Evolutionary conservation across 2,797 vertebrate genomes (phyloP).

Genomic region (Cryptoprocta ferox): DNA sequence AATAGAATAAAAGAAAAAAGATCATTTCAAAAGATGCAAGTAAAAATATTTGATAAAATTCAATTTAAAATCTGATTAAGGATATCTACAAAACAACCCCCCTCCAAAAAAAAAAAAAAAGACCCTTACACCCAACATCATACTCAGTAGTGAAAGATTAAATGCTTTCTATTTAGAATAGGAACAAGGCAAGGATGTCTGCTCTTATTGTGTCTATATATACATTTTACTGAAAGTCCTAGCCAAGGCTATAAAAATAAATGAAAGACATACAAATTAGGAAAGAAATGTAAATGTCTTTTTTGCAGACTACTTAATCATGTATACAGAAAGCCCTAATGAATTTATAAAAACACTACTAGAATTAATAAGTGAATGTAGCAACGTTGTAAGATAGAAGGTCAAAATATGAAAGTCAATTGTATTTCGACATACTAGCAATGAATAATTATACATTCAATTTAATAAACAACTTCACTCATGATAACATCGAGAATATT

Average conservation of each 20-base stretch:
- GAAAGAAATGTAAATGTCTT: not conserved
- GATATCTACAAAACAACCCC: not conserved
- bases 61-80: not conserved
- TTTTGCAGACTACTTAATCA: not conserved
- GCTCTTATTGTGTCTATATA: not conserved
- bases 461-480: not conserved
- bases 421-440: not conserved
- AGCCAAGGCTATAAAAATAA: not conserved
- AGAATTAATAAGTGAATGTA: not conserved
- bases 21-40: not conserved
- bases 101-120: not conserved
- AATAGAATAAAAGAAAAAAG: not conserved
- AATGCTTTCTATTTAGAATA: not conserved
- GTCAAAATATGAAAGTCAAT: not conserved
- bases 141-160: not conserved
- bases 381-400: not conserved
- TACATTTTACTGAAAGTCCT: not conserved
- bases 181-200: not conserved
- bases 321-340: not conserved
- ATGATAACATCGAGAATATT: not conserved
- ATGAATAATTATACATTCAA: not conserved
- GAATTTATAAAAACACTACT: not conserved
- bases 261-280: not conserved
- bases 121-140: not conserved
- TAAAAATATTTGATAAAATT: not conserved